Evolutionary conservation across 2,113 vertebrate genomes (phyloP), one percentile per base, ranked within the genome.

Genomic region (Bombycilla garrulus): DNA sequence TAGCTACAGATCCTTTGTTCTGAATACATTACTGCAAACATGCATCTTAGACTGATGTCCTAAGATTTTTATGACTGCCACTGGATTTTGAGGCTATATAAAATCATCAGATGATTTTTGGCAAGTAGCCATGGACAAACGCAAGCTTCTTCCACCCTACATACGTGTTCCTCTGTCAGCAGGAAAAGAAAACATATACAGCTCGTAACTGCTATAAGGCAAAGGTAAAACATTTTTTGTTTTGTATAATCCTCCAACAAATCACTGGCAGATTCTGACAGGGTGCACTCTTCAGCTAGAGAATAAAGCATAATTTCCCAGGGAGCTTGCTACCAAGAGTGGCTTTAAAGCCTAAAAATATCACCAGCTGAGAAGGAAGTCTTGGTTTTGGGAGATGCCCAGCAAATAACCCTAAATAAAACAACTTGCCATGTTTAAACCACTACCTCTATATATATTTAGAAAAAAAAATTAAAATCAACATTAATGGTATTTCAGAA

Each of bases 261-360:
- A 57, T 40, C 45, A 51, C 0, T 25, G 10, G 62, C 44, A 85
- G 53, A 42, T 47, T 89, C 40, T 67, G 45, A 66, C 61, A 93
- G 60, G 28, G 84, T 6, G 7, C 15, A 16, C 40, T 69, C 61
- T 82, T 64, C 58, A 84, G 35, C 24, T 42, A 45, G 21, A 91
- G 31, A 65, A 88, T 23, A 76, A 80, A 92, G 73, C 26, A 80
- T 58, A 74, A 77, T 57, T 91, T 71, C 58, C 38, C 42, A 82
- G n/a, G 42, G 58, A 80, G 31, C 54, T 45, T 90, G 58, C 64
- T 80, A 73, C 67, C n/a, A 83, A 92, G 70, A 24, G 82, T 66
- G 79, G 90, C 61, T 96, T 79, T 72, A 76, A 95, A 92, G 47
- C 33, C 91, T 91, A 90, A 93, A 95, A 95, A 93, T 94, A 91